Evolutionary conservation across 2,113 vertebrate genomes (phyloP).

Genomic region (Nerophis ophidion): DNA sequence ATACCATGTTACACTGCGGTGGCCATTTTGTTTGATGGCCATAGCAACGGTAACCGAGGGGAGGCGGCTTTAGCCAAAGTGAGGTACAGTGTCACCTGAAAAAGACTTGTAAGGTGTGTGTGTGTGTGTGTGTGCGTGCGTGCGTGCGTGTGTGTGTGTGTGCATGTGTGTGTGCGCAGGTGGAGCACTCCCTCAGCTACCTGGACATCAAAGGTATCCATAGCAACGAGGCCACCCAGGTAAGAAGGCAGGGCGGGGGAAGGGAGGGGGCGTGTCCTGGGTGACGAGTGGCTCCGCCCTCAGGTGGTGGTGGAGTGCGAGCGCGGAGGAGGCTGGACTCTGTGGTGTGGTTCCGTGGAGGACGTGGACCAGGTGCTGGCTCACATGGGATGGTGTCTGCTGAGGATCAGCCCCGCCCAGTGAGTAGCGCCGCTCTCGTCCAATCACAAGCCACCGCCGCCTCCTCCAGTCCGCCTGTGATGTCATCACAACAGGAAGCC

Average conservation of each 20-base stretch:
- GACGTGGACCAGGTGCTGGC: conserved; percentile 83
- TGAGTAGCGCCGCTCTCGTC: conserved; percentile 77
- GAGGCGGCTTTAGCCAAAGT: too few relatives aligned
- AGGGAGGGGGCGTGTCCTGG: not conserved
- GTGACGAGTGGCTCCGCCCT: conserved; percentile 41
- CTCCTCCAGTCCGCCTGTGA: not conserved
- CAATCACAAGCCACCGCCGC: not conserved
- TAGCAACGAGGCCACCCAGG: conserved; percentile 56
- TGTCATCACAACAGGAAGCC: conserved; percentile 69
- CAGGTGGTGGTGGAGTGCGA: conserved; percentile 87
- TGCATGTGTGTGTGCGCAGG: conserved; percentile 21
- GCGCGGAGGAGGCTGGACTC: conserved; percentile 70
- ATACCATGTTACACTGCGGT: too few relatives aligned
- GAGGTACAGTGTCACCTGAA: too few relatives aligned
- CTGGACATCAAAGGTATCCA: conserved; percentile 56
- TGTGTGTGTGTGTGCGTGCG: conserved; percentile 10
- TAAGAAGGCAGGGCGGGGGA: not conserved
- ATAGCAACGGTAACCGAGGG: too few relatives aligned
- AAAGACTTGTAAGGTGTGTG: too few relatives aligned
- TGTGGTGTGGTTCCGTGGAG: conserved; percentile 77
- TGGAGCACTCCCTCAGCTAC: conserved; percentile 61
- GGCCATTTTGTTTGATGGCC: too few relatives aligned
- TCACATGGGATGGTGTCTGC: conserved; percentile 79
- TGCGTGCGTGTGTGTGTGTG: not conserved
- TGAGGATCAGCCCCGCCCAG: conserved; percentile 80